Evolutionary conservation across 2,113 vertebrate species (phyloP).

Genomic region (Ceyx melanurus): DNA sequence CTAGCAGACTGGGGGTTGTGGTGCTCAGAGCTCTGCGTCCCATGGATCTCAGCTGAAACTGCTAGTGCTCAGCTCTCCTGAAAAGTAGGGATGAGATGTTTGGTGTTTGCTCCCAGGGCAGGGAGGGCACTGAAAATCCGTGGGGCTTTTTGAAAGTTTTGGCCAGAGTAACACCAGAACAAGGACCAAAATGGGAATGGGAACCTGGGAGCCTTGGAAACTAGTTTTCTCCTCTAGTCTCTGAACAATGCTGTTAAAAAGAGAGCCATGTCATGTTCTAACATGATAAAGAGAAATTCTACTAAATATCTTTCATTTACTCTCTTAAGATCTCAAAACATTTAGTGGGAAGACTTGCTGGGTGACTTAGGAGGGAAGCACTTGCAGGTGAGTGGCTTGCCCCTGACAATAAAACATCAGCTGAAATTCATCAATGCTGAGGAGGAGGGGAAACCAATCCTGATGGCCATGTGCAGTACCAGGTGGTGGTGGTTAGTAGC

Average conservation of each 20-base stretch:
- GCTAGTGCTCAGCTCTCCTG: background rate
- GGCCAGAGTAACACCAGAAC: background rate
- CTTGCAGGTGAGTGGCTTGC: background rate
- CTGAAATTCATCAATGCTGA: background rate
- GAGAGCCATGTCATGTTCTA: background rate
- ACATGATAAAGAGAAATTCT: background rate
- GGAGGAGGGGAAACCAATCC: background rate
- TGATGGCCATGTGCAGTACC: background rate
- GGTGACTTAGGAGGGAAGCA: background rate
- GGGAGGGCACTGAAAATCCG: background rate
- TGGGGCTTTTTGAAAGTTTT: background rate
- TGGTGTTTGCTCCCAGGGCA: background rate
- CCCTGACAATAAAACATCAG: background rate
- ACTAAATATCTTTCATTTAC: background rate
- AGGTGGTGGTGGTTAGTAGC: background rate
- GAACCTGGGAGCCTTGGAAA: background rate
- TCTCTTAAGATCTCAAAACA: background rate
- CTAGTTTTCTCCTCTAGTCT: background rate
- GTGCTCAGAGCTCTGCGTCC: background rate
- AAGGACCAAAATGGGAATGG: background rate
- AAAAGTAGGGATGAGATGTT: background rate
- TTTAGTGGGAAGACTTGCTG: background rate
- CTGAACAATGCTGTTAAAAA: background rate
- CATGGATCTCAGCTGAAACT: background rate
- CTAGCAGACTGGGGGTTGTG: accelerated